Conservation (phyloP, 2,113 vertebrate species). For the Turdus rufiventris region DNA sequence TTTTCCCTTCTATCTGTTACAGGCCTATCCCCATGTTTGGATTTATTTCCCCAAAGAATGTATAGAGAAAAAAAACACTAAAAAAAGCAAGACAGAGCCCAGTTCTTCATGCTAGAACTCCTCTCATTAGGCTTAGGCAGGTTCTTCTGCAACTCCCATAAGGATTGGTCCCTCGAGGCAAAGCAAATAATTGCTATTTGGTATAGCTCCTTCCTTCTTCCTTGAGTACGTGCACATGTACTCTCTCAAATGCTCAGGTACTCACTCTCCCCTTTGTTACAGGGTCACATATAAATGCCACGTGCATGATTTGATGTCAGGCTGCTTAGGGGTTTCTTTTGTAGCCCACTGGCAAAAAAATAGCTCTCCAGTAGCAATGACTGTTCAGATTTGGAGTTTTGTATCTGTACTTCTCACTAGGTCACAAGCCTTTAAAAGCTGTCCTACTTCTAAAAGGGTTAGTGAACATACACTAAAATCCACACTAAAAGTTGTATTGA, state of each 20-base stretch:
- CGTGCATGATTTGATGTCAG: background rate
- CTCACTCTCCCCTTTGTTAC: background rate
- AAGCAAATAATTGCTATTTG: background rate
- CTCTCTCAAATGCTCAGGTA: background rate
- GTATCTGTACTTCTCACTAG: background rate
- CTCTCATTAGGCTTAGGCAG: background rate
- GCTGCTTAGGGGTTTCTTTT: background rate
- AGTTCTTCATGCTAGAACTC: background rate
- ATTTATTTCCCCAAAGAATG: background rate
- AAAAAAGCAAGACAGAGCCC: background rate
- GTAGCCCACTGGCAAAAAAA: background rate
- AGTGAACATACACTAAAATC: background rate
- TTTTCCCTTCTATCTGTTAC: background rate
- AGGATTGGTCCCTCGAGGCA: background rate
- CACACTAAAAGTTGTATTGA: background rate
- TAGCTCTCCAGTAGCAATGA: background rate
- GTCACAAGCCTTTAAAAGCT: background rate
- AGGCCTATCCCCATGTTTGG: background rate
- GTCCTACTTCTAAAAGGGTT: background rate
- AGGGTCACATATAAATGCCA: background rate
- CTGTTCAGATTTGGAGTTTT: background rate
- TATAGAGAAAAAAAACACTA: background rate
- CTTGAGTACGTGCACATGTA: background rate
- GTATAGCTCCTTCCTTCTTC: background rate
- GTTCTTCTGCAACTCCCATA: background rate